Evolutionary conservation across 2,113 vertebrate genomes (phyloP), one percentile per base, ranked within the genome.

Genomic region (Pedionomus torquatus): DNA sequence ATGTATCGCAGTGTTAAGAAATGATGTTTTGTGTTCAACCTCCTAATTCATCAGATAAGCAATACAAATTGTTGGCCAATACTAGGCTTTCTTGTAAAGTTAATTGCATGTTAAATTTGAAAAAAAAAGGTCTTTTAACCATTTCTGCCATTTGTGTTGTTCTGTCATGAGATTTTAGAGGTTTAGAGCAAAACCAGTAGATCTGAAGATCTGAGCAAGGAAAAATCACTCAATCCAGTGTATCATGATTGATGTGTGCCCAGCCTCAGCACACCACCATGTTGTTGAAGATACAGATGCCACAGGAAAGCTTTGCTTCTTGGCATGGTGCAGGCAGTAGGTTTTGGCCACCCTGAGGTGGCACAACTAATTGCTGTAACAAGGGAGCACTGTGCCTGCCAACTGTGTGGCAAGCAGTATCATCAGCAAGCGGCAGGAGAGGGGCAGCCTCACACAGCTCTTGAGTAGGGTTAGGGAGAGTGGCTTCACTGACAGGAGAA

Each of bases 251-350:
- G 11, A 25, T 17, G 1, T 30, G 9, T 3, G 1, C 7, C 48
- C 35, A 64, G 23, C 3, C 8, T 18, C 15, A 60, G 11, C 0
- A 0, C 33, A 33, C 3, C 0, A 6, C 17, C 0, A 0, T 7
- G 8, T 9, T 69, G 6, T 18, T 8, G 0, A 11, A 57, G 2
- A 3, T 65, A 31, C 11, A 23, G 3, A 60, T 74, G 8, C 5
- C 10, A 15, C 9, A 35, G 13, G 15, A 33, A 13, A 48, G 6
- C 1, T 10, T 7, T 51, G 5, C 25, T 69, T 57, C 30, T 63
- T 49, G 37, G 3, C 24, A 43, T 26, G 26, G 33, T 54, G 17
- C 2, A 23, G 8, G 15, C 5, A 43, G 24, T 21, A 19, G 48
- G 33, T 75, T 54, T 75, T 13, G 25, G 3, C 15, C 18, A 20